These are phyloP conservation scores for Archips crataeganus DNA, from an alignment of 2,888 invertebrate species.

Conservation along the genomic window DNA sequence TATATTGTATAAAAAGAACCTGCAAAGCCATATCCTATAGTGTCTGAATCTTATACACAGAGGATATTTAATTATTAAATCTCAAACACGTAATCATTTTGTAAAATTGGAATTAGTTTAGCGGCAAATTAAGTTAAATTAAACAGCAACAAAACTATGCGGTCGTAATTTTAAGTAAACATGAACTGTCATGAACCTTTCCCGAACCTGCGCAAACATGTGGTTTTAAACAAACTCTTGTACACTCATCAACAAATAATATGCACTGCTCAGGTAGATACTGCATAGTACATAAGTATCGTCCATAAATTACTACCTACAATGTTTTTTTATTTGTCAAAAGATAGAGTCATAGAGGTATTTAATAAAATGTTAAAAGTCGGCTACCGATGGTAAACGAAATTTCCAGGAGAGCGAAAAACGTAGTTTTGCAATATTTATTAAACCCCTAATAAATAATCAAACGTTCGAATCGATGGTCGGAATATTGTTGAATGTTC, in stretches of 20 bases:
- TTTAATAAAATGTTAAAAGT: too few species aligned
- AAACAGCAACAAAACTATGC: constrained; percentile 17
- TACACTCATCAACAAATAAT: background rate
- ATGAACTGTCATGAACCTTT: constrained; percentile 15
- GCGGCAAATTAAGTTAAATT: background rate
- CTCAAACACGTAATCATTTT: background rate
- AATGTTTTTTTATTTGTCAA: background rate
- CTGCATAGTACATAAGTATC: background rate
- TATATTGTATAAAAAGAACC: too few species aligned
- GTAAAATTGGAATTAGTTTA: constrained; percentile 7
- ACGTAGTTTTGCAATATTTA: too few species aligned
- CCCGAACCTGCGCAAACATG: constrained; percentile 9
- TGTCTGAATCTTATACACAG: too few species aligned
- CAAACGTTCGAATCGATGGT: too few species aligned
- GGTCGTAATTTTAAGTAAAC: constrained; percentile 14
- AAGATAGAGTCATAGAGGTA: too few species aligned
- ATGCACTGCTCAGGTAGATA: background rate
- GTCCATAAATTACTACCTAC: background rate
- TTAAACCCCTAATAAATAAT: too few species aligned
- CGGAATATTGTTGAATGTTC: too few species aligned
- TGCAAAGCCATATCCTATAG: too few species aligned
- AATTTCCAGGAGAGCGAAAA: too few species aligned
- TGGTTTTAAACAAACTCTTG: constrained; percentile 4
- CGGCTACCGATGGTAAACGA: too few species aligned
- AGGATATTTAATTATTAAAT: too few species aligned